These are phyloP conservation scores for Limnodromus scolopaceus DNA, from an alignment of 2,797 vertebrate genomes.

Conservation along the genomic window DNA sequence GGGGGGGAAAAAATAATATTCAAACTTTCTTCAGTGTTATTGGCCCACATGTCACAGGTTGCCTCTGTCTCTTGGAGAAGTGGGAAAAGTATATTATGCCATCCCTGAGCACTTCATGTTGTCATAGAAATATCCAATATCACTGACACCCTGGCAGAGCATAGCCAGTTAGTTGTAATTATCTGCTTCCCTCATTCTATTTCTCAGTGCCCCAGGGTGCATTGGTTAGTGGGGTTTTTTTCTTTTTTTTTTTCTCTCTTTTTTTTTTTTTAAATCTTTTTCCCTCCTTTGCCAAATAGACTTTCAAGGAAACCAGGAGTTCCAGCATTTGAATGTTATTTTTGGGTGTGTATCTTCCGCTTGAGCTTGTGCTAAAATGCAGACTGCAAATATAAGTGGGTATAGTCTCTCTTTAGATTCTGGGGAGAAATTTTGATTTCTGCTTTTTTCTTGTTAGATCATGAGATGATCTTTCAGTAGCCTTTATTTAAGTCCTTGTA, in stretches of 20 bases:
- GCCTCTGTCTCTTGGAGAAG: neutral
- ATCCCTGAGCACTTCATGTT: neutral
- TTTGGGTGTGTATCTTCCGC: neutral
- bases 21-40: neutral
- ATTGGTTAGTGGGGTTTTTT: neutral
- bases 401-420: neutral
- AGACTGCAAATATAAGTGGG: neutral
- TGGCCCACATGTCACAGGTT: fast-evolving
- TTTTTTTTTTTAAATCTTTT: neutral
- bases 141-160: neutral
- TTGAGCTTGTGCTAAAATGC: neutral
- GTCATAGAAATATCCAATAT: neutral
- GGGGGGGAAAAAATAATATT: fast-evolving
- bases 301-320: neutral
- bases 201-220: neutral
- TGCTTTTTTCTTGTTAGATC: neutral
- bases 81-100: neutral
- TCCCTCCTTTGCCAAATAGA: neutral
- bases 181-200: neutral
- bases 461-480: neutral
- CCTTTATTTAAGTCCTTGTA: neutral
- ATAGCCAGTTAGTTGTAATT: neutral
- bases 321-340: neutral
- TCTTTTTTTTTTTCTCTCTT: fast-evolving
- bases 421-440: neutral